phyloP scores from a whole-genome alignment of 2,113 vertebrate genomes.

The Panurus biarmicus region DNA sequence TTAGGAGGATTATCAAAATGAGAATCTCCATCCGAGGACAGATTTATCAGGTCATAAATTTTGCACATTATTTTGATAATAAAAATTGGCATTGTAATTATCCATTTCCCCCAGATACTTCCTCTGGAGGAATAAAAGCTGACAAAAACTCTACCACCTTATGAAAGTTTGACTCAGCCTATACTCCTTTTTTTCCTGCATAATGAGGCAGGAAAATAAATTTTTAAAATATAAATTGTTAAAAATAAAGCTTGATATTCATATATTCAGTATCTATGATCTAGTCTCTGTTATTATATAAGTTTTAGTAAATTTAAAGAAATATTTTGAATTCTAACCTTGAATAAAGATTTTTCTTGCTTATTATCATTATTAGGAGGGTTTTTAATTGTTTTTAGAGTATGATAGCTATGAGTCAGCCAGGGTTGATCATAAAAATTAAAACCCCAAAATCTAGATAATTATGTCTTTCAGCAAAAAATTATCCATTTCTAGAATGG shows the following conservation, averaged over 20 bases:
- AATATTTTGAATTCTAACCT: neutral
- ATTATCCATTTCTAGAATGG: neutral
- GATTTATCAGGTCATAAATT: conserved; percentile 59
- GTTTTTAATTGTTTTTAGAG: neutral
- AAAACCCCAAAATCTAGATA: neutral
- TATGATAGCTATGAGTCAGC: neutral
- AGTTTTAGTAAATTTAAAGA: neutral
- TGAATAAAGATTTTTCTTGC: neutral
- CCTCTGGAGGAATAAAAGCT: neutral
- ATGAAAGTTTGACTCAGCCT: neutral
- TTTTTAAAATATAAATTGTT: neutral
- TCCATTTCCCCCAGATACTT: conserved; percentile 16
- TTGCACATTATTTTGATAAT: conserved; percentile 52
- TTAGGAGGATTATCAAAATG: conserved; percentile 62
- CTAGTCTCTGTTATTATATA: neutral
- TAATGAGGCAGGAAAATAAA: neutral
- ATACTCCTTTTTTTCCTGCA: neutral
- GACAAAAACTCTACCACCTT: neutral
- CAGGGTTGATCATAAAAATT: neutral
- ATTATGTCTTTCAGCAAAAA: neutral
- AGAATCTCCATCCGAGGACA: conserved; percentile 42
- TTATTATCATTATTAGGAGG: neutral
- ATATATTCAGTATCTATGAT: neutral
- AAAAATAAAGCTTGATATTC: neutral
- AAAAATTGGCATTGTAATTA: conserved; percentile 53